phyloP scores from a whole-genome alignment of 2,797 vertebrate species.

The Peromyscus attwateri region DNA sequence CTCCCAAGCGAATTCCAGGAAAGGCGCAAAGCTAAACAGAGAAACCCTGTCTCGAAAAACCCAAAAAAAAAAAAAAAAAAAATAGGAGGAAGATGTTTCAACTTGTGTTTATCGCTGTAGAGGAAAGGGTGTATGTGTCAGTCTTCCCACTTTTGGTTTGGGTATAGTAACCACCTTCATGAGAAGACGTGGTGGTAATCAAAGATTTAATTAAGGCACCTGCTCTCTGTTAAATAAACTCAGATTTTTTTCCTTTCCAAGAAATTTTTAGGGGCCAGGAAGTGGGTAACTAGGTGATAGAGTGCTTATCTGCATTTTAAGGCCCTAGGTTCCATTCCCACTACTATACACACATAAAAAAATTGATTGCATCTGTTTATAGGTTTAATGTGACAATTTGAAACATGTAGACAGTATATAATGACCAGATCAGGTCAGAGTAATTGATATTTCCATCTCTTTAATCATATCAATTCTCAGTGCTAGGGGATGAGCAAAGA shows the following conservation, averaged over 20 bases:
- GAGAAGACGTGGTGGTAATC: not conserved
- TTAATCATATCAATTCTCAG: not conserved
- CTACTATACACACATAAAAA: no score
- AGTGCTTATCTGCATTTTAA: not conserved
- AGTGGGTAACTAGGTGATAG: not conserved
- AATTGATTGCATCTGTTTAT: not conserved
- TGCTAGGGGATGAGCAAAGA: not conserved
- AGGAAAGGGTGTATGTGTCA: not conserved
- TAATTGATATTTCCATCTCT: not conserved
- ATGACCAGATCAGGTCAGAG: not conserved
- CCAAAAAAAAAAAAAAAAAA: no score
- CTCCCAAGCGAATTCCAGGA: no score
- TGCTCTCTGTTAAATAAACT: not conserved
- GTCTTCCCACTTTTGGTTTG: slow-evolving; percentile 30
- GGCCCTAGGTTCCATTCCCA: not conserved
- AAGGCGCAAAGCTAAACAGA: no score
- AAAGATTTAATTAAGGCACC: not conserved
- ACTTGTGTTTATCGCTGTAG: not conserved
- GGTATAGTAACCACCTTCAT: not conserved
- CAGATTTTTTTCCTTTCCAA: not conserved
- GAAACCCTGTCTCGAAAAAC: no score
- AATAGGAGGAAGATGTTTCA: not conserved
- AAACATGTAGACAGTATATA: not conserved
- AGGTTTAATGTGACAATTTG: not conserved
- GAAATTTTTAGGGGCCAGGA: not conserved